Conservation (phyloP, 2,113 vertebrate genomes). For the Stigmatopora nigra region DNA sequence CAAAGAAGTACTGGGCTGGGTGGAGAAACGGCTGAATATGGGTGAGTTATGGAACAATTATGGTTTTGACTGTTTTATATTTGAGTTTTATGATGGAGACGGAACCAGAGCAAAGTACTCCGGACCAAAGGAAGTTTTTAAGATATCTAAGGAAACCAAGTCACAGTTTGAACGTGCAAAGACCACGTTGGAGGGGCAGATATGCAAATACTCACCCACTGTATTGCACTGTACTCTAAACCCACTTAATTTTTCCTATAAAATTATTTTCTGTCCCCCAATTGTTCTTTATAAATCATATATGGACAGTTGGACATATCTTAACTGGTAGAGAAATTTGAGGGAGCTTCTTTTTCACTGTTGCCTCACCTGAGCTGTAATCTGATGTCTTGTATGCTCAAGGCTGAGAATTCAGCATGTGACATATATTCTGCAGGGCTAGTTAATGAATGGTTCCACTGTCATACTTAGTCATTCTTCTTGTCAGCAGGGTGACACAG, state of each 20-base stretch:
- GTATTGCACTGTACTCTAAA: too few species aligned
- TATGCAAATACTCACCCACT: too few species aligned
- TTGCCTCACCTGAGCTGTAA: constrained; percentile 6
- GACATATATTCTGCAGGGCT: constrained; percentile 17
- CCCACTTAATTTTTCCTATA: too few species aligned
- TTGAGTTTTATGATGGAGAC: background rate
- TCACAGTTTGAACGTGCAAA: too few species aligned
- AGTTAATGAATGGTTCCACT: constrained; percentile 50
- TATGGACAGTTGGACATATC: background rate
- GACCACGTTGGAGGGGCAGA: too few species aligned
- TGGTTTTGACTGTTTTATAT: background rate
- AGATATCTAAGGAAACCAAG: too few species aligned
- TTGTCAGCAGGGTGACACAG: constrained; percentile 18
- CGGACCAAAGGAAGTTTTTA: too few species aligned
- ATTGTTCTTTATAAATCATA: too few species aligned
- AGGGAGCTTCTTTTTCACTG: background rate
- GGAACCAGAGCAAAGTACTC: too few species aligned
- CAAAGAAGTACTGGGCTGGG: constrained; percentile 93
- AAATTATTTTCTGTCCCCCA: too few species aligned
- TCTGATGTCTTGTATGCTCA: constrained; percentile 18
- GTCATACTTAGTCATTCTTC: constrained; percentile 11
- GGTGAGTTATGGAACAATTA: constrained; percentile 72
- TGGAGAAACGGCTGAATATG: constrained; percentile 87
- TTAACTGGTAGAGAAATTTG: constrained; percentile 8
- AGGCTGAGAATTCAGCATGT: constrained; percentile 29